Conservation (phyloP, 2,113 vertebrate species). For the Telmatochromis brachygnathus region DNA sequence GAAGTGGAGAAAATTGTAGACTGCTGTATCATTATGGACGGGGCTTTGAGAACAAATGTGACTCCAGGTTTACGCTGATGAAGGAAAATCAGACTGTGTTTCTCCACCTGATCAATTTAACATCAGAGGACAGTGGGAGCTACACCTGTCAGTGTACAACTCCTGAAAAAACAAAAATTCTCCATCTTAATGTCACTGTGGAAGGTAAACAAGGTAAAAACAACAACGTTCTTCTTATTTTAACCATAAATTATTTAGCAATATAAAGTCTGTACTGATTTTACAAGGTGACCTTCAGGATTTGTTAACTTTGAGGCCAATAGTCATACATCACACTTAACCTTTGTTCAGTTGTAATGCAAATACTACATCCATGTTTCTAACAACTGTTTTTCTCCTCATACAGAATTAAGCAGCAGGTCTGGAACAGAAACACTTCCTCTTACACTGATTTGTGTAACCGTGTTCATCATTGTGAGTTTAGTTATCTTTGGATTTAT, state of each 20-base stretch:
- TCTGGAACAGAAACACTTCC: too few species aligned
- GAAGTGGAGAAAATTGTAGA: accelerated
- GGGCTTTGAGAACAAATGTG: accelerated
- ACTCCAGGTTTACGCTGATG: accelerated
- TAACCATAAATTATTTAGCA: accelerated
- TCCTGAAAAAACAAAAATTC: accelerated
- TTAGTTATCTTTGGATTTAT: neutral
- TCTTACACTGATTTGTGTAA: too few species aligned
- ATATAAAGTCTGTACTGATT: neutral
- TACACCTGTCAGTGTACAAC: neutral
- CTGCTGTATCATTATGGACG: accelerated
- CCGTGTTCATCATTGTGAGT: accelerated
- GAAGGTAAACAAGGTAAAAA: neutral
- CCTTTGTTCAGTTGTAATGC: accelerated
- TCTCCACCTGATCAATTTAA: neutral
- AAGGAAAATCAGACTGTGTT: accelerated
- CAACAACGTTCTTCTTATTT: accelerated
- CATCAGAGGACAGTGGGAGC: neutral
- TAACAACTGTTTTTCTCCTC: neutral
- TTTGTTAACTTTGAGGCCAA: accelerated
- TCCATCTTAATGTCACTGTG: neutral
- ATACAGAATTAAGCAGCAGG: too few species aligned
- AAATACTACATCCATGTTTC: accelerated
- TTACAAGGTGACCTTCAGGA: accelerated
- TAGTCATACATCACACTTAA: neutral